These are phyloP conservation scores for Danio aesculapii DNA, from an alignment of 2,797 vertebrate species.

Conservation along the genomic window DNA sequence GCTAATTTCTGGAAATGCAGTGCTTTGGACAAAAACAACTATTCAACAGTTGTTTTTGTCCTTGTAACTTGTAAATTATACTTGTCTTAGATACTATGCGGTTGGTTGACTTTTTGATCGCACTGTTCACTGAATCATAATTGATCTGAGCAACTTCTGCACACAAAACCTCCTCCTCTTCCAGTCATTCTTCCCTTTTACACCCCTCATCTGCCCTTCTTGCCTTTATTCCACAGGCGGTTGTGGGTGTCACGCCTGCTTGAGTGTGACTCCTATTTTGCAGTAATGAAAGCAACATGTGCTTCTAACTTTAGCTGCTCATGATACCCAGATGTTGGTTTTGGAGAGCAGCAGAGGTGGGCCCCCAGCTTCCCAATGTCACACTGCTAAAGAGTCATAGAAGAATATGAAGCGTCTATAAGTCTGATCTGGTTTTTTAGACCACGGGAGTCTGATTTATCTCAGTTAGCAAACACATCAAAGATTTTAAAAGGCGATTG, in stretches of 20 bases:
- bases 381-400: slow-evolving; percentile 63
- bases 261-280: slow-evolving; percentile 72
- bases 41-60: too few relatives aligned
- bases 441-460: slow-evolving; percentile 9
- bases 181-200: slow-evolving; percentile 42
- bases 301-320: slow-evolving; percentile 74
- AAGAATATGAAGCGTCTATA: slow-evolving; percentile 58
- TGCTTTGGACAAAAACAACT: not conserved
- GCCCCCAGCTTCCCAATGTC: slow-evolving; percentile 51
- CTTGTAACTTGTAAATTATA: too few relatives aligned
- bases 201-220: slow-evolving; percentile 24
- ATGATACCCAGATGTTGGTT: slow-evolving; percentile 76
- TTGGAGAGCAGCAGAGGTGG: slow-evolving; percentile 62
- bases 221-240: slow-evolving; percentile 47
- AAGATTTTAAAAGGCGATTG: not conserved
- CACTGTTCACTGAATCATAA: not conserved
- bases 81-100: too few relatives aligned
- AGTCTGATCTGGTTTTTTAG: slow-evolving; percentile 53
- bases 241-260: slow-evolving; percentile 68
- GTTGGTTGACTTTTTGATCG: too few relatives aligned
- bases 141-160: not conserved
- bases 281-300: slow-evolving; percentile 77
- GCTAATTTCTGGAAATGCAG: not conserved
- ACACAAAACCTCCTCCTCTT: slow-evolving; percentile 21
- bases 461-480: slow-evolving; percentile 30